phyloP scores from a whole-genome alignment of 2,113 vertebrate genomes.

The Passer montanus region DNA sequence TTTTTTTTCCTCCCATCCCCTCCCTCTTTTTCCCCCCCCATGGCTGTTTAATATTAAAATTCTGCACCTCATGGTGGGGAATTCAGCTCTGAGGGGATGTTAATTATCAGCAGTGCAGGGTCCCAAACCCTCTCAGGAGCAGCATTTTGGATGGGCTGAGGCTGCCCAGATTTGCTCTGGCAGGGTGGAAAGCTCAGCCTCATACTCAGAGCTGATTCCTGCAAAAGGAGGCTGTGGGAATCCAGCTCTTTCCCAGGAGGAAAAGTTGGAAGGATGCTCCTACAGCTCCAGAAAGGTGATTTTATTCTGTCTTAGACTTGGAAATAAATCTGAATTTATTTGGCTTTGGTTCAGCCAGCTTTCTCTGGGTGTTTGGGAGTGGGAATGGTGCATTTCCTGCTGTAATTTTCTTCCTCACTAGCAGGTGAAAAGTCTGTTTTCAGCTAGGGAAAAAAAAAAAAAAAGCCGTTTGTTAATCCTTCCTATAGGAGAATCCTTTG shows the following conservation, averaged over 20 bases:
- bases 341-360: not conserved
- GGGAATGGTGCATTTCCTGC: not conserved
- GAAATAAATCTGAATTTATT: not conserved
- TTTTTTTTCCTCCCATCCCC: accelerated
- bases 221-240: accelerated
- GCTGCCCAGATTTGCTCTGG: not conserved
- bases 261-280: not conserved
- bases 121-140: not conserved
- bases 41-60: not conserved
- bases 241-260: not conserved
- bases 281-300: not conserved
- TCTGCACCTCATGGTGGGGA: not conserved
- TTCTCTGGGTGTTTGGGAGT: not conserved
- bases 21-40: accelerated
- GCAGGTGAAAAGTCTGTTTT: not conserved
- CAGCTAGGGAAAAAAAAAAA: not conserved
- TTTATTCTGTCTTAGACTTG: not conserved
- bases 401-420: not conserved
- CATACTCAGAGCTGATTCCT: not conserved
- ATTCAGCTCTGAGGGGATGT: not conserved
- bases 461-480: not conserved
- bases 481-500: not conserved
- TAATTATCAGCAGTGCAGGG: not conserved
- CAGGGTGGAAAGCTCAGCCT: not conserved
- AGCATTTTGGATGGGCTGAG: not conserved